A percentile compares a stretch with the other conserved stretches of the same genome.
Conservation (phyloP, 1,140 invertebrate genomes). For the Alviniconcha marisindica region DNA sequence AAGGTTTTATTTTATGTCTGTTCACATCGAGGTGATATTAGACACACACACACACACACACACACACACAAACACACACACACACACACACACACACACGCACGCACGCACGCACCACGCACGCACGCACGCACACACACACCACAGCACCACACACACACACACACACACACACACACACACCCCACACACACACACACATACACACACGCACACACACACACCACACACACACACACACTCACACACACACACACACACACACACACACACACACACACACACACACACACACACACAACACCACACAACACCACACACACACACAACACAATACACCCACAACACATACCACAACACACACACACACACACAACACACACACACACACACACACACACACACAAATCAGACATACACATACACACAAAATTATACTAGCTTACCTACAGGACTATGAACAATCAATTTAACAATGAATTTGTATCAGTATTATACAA, state of each 20-base stretch:
- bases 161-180: too few species aligned
- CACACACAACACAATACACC: background rate
- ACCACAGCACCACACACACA: too few species aligned
- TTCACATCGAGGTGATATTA: too few species aligned
- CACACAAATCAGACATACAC: constrained; percentile 2
- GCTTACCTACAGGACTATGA: background rate
- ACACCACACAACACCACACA: background rate
- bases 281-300: constrained; percentile 18
- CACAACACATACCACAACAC: background rate
- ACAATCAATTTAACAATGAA: too few species aligned
- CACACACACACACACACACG: too few species aligned
- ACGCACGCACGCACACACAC: too few species aligned
- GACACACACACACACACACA: too few species aligned
- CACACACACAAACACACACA: too few species aligned
- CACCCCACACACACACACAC: too few species aligned
- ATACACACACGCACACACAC: background rate
- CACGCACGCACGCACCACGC: too few species aligned
- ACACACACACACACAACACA: background rate
- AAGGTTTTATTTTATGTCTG: too few species aligned
- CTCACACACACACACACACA: background rate
- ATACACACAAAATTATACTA: background rate
- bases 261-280: constrained; percentile 1
- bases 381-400: constrained; percentile 7
- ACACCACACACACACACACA: background rate
- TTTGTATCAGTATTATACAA: too few species aligned